Evolutionary conservation across 2,113 vertebrate species (phyloP).

Genomic region (Nannospalax galili): DNA sequence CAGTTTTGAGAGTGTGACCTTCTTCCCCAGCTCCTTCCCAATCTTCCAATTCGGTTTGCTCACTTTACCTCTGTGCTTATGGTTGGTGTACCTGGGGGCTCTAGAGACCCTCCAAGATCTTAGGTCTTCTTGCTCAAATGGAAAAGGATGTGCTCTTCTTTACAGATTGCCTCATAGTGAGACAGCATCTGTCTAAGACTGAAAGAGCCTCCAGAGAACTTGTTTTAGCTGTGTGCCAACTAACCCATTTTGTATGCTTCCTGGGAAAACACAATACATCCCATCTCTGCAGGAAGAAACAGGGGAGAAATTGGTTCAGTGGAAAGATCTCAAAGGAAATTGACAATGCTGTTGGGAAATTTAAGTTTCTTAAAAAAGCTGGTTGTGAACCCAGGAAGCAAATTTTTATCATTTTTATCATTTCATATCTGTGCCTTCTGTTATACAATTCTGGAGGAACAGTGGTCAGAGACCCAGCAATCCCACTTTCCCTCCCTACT

Average conservation of each 20-base stretch:
- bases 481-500: not conserved
- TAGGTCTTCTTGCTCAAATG: not conserved
- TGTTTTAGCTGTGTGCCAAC: constrained; percentile 40
- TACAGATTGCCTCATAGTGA: not conserved
- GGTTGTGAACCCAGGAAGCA: not conserved
- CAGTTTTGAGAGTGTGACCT: constrained; percentile 37
- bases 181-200: not conserved
- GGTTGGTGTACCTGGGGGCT: not conserved
- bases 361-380: not conserved
- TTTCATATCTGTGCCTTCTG: not conserved
- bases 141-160: constrained; percentile 32
- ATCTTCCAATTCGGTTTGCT: not conserved
- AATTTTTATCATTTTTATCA: not conserved
- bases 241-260: constrained; percentile 57
- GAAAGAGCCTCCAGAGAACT: constrained; percentile 46
- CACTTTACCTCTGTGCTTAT: constrained; percentile 18
- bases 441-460: not conserved
- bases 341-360: not conserved
- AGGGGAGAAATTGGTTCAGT: not conserved
- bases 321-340: constrained; percentile 48
- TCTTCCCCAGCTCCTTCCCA: not conserved
- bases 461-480: not conserved
- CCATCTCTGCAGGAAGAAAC: constrained; percentile 1
- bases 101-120: not conserved
- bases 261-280: not conserved